Percentiles rank a stretch among this genome's conserved stretches.
These are phyloP conservation scores for Andrena minutula DNA, from an alignment of 2,888 invertebrate species.

Conservation along the genomic window DNA sequence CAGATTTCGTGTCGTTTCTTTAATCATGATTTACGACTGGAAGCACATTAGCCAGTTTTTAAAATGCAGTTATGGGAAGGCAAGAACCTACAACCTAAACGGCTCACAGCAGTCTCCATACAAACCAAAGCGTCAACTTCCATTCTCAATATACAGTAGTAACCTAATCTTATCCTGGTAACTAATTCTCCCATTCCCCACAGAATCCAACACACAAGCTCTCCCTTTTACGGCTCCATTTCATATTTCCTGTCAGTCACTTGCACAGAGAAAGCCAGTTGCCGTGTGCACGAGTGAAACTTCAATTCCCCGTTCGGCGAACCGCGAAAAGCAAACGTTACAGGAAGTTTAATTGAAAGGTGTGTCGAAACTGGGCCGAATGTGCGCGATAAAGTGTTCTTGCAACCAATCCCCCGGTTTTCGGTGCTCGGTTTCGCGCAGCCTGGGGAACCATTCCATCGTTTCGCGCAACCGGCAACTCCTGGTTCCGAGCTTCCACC, in stretches of 20 bases:
- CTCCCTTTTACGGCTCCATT: not conserved
- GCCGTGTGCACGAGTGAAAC: not conserved
- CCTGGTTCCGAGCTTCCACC: too few relatives aligned
- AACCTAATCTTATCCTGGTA: too few relatives aligned
- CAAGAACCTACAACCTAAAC: too few relatives aligned
- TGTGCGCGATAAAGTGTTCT: conserved; percentile 15
- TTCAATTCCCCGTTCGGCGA: not conserved
- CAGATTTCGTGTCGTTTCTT: not conserved
- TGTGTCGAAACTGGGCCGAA: conserved; percentile 6
- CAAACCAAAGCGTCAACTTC: not conserved
- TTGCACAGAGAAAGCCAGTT: not conserved
- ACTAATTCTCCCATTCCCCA: not conserved
- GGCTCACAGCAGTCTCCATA: too few relatives aligned
- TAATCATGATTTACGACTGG: not conserved
- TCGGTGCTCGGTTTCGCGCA: not conserved
- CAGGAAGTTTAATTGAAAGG: conserved; percentile 34
- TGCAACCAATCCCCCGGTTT: conserved; percentile 12
- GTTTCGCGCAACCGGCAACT: conserved; percentile 16
- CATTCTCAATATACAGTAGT: not conserved
- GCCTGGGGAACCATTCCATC: not conserved
- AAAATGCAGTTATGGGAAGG: too few relatives aligned
- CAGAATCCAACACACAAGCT: not conserved
- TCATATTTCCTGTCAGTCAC: not conserved
- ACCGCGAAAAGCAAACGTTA: not conserved
- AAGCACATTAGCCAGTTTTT: conserved; percentile 4